Conservation (phyloP, 1,140 invertebrate genomes). For the Dinoponera quadriceps region DNA sequence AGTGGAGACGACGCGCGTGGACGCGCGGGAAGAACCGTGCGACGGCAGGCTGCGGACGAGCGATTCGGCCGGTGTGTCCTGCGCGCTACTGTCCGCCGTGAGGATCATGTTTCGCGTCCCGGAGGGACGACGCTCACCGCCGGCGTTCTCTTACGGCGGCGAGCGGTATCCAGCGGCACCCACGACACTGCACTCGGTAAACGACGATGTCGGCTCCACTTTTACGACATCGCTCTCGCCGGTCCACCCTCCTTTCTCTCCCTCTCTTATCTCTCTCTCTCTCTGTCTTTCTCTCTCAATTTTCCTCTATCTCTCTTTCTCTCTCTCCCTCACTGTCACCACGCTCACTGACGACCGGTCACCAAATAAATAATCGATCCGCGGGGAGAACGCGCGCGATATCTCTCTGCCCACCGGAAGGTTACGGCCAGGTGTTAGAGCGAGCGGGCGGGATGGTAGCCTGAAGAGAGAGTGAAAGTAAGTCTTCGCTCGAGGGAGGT, state of each 20-base stretch:
- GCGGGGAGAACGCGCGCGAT: neutral
- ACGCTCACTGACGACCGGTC: constrained; percentile 55
- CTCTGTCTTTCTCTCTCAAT: constrained; percentile 25
- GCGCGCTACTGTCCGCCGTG: constrained; percentile 81
- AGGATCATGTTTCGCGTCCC: constrained; percentile 80
- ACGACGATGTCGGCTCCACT: constrained; percentile 19
- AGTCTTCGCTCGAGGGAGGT: constrained; percentile 85
- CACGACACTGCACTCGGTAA: constrained; percentile 70
- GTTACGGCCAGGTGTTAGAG: constrained; percentile 35
- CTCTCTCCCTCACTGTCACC: constrained; percentile 31
- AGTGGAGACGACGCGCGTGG: constrained; percentile 73
- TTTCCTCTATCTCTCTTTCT: too few species aligned
- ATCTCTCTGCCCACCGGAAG: constrained; percentile 59
- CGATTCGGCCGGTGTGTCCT: constrained; percentile 73
- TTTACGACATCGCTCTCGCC: constrained; percentile 38
- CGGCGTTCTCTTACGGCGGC: neutral
- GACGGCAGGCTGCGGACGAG: constrained; percentile 75
- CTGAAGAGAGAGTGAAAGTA: constrained; percentile 84
- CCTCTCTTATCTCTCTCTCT: too few species aligned
- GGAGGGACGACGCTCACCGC: neutral
- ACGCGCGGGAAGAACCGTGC: constrained; percentile 68
- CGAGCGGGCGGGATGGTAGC: constrained; percentile 51
- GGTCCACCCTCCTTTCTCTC: too few species aligned
- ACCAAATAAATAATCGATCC: constrained; percentile 52
- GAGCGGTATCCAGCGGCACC: constrained; percentile 37